Percentiles rank a stretch among this genome's conserved stretches.
Conservation (phyloP, 2,113 vertebrate genomes). For the Phylloscopus trochiloides region DNA sequence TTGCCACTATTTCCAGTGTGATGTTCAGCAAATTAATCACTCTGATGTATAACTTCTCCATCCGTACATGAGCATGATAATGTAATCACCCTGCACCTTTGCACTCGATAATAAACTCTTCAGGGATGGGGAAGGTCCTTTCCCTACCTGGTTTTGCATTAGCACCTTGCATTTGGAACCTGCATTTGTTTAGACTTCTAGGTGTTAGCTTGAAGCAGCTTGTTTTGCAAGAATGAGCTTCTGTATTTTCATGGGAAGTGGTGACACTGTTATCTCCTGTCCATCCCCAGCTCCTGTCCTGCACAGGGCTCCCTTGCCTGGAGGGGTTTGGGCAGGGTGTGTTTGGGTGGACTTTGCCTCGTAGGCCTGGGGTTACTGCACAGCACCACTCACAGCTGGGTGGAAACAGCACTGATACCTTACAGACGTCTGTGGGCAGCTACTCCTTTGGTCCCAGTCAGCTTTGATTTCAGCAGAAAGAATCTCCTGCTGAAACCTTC, state of each 20-base stretch:
- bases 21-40: not conserved
- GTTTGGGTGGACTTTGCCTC: not conserved
- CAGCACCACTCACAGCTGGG: fast-evolving
- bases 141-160: not conserved
- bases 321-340: not conserved
- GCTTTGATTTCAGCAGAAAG: not conserved
- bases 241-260: not conserved
- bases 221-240: not conserved
- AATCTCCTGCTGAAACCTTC: not conserved
- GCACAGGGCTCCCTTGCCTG: not conserved
- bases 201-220: not conserved
- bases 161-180: not conserved
- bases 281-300: not conserved
- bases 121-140: not conserved
- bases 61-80: not conserved
- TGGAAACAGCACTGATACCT: not conserved
- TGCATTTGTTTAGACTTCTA: not conserved
- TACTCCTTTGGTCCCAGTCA: not conserved
- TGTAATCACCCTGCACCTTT: not conserved
- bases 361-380: not conserved
- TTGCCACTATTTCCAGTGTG: not conserved
- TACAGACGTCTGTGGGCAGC: not conserved
- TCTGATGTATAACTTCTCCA: not conserved
- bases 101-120: not conserved
- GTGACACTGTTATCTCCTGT: not conserved